These are phyloP conservation scores for Chaetophractus vellerosus DNA, from an alignment of 2,797 vertebrate genomes.

Conservation along the genomic window DNA sequence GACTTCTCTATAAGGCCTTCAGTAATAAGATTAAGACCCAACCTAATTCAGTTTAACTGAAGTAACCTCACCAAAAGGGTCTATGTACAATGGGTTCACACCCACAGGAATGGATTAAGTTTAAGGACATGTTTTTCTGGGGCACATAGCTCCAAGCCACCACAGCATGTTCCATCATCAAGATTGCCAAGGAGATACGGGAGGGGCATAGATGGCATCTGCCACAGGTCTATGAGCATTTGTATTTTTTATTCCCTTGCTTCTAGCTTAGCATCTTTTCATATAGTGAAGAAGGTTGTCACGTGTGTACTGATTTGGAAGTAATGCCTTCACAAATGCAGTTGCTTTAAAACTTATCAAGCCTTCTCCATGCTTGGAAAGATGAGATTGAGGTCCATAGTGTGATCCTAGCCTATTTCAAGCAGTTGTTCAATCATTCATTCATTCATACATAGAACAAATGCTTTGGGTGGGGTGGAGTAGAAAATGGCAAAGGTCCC, in stretches of 20 bases:
- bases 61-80: no score
- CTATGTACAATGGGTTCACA: no score
- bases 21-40: no score
- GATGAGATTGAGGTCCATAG: not conserved
- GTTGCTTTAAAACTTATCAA: conserved; percentile 2
- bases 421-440: not conserved
- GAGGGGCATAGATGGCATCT: not conserved
- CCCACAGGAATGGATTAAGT: no score
- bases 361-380: not conserved
- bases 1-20: no score
- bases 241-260: not conserved
- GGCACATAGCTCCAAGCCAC: no score
- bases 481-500: not conserved
- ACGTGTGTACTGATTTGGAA: not conserved
- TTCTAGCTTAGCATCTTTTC: not conserved
- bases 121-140: no score
- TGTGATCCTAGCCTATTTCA: not conserved
- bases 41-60: no score
- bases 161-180: no score
- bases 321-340: not conserved
- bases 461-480: not conserved
- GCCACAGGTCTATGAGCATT: not conserved
- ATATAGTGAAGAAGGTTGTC: not conserved
- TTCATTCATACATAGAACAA: conserved; percentile 33
- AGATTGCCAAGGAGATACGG: not conserved